Conservation (phyloP, 2,113 vertebrate species). For the Australoheros scitulus region DNA sequence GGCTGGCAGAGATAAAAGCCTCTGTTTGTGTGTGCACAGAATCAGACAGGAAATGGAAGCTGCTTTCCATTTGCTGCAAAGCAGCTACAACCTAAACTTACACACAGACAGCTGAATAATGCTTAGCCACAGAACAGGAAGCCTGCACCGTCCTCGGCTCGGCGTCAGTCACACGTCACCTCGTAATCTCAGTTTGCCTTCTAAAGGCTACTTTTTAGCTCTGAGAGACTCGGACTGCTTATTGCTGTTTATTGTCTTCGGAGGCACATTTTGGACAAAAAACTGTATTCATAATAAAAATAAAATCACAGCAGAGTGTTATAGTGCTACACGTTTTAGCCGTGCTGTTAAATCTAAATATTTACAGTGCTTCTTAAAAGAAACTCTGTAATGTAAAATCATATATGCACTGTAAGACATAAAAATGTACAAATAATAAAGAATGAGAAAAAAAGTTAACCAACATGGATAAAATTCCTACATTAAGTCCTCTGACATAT, state of each 20-base stretch:
- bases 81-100: slow-evolving; percentile 15
- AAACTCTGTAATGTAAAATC: neutral
- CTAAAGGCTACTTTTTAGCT: neutral
- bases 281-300: neutral
- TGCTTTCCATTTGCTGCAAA: slow-evolving; percentile 51
- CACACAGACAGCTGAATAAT: slow-evolving; percentile 21
- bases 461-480: neutral
- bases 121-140: slow-evolving; percentile 72
- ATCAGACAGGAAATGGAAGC: slow-evolving; percentile 69
- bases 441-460: neutral
- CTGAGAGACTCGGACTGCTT: accelerated
- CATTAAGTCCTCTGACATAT: neutral
- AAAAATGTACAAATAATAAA: neutral
- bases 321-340: neutral
- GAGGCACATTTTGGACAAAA: neutral
- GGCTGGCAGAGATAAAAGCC: neutral
- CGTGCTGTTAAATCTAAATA: accelerated
- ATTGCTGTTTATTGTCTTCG: neutral
- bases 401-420: neutral
- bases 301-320: neutral
- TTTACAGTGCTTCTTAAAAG: accelerated
- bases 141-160: slow-evolving; percentile 38
- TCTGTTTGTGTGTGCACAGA: neutral
- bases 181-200: slow-evolving; percentile 55
- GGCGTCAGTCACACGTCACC: slow-evolving; percentile 8